A percentile compares a stretch with the other conserved stretches of the same genome.
Evolutionary conservation across 2,113 vertebrate species (phyloP).

Genomic region (Calyptomena viridis): DNA sequence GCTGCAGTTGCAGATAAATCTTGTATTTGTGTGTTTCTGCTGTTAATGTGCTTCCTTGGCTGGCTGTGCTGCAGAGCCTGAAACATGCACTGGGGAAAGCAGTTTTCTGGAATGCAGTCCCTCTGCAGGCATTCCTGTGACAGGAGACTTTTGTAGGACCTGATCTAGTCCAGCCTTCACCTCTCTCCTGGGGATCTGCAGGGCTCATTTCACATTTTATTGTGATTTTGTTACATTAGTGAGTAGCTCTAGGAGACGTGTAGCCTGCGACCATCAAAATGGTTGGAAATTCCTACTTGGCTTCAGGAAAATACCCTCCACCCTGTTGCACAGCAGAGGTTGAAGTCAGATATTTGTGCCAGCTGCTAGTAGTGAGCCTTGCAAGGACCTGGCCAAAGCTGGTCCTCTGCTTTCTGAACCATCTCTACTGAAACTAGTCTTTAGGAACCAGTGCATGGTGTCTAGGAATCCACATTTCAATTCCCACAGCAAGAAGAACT

Average conservation of each 20-base stretch:
- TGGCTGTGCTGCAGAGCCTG: not conserved
- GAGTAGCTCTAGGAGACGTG: not conserved
- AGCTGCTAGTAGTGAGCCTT: not conserved
- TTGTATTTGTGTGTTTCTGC: not conserved
- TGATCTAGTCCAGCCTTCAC: not conserved
- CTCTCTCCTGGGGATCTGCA: not conserved
- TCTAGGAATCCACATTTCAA: not conserved
- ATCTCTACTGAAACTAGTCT: not conserved
- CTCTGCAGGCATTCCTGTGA: not conserved
- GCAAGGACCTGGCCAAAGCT: not conserved
- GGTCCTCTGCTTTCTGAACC: not conserved
- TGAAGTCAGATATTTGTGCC: not conserved
- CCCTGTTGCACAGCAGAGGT: not conserved
- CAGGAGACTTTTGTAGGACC: not conserved
- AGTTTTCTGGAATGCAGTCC: not conserved
- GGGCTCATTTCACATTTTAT: fast-evolving
- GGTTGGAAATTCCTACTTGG: not conserved
- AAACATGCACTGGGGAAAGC: not conserved
- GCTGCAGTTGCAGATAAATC: not conserved
- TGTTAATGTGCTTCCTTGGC: not conserved
- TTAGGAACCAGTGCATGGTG: not conserved
- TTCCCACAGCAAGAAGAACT: not conserved
- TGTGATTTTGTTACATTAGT: not conserved
- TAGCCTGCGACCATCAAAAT: not conserved
- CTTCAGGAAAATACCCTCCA: not conserved